Evolutionary conservation across 2,113 vertebrate species (phyloP), one percentile per base, ranked within the genome.

Genomic region (Phainopepla nitens): DNA sequence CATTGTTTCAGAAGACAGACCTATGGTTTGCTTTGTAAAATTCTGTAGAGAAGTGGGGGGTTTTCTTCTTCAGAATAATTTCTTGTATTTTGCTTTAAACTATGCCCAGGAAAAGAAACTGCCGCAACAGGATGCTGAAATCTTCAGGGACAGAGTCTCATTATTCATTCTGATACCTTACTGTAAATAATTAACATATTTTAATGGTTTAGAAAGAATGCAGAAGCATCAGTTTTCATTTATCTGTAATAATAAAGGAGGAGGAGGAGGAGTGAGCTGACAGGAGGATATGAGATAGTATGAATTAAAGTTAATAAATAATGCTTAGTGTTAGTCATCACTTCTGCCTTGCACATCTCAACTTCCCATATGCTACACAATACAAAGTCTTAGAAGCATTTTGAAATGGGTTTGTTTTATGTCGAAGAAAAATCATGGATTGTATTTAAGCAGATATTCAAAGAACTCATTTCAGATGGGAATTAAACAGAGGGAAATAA

Each of bases 221-320:
- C 35, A 88, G 70, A 85, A 88, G 13, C 87, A 86, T 65, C 71
- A 66, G 68, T 93, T 95, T 95, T 73, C 84, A 93, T 91, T 90
- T 78, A 90, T 87, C 39, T 90, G 23, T 62, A 88, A 93, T 80
- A 93, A 94, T 71, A 93, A 86, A 71, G 56, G 56, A 70, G 39
- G 62, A 90, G 76, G 60, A 89, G 75, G 78, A 82, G 45, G 25
- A 92, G 50, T 90, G 60, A 81, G 23, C 24, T 93, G 87, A 95
- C 91, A 95, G 68, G 27, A 96, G 70, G 78, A 91, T 96, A 91
- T 93, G 71, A 90, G 87, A 82, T 79, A 72, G 39, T 77, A 70
- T 54, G 90, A 95, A 93, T 86, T 93, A 77, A 93, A 80, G 87
- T 83, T 94, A 87, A 88, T 86, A 96, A 96, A 77, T 90, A 97